These are phyloP conservation scores for Metopia argyrocephala DNA, from an alignment of 2,888 invertebrate genomes.

Conservation along the genomic window DNA sequence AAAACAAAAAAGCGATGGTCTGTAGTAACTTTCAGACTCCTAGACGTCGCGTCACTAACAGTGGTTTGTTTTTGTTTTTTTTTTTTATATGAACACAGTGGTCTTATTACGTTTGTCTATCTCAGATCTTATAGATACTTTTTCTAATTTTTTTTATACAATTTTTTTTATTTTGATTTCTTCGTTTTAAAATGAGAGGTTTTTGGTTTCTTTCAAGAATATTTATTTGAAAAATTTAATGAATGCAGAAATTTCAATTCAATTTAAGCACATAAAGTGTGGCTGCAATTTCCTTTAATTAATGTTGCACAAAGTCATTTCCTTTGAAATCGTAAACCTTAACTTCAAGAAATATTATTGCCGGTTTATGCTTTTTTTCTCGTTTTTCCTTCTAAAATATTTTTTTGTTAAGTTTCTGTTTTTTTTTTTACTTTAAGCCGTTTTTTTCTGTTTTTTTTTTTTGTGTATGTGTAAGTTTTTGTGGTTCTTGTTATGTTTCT, in stretches of 20 bases:
- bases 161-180: background rate
- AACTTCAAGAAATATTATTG: constrained; percentile 53
- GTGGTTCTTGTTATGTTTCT: background rate
- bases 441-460: background rate
- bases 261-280: constrained; percentile 62
- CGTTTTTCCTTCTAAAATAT: constrained; percentile 7
- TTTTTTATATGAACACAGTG: background rate
- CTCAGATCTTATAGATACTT: background rate
- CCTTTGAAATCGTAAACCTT: constrained; percentile 54
- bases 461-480: background rate
- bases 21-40: constrained; percentile 55
- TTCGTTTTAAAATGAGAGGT: no score
- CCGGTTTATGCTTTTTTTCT: constrained; percentile 5
- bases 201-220: background rate
- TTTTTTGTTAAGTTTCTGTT: background rate
- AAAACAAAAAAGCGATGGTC: constrained; percentile 21
- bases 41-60: constrained; percentile 61
- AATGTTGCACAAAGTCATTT: constrained; percentile 64
- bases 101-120: background rate
- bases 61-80: constrained; percentile 21
- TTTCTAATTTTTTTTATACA: background rate
- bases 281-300: constrained; percentile 63
- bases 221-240: constrained; percentile 53
- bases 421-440: background rate
- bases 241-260: constrained; percentile 58